Conservation (phyloP, 2,888 invertebrate species). For the Harpalus rufipes region DNA sequence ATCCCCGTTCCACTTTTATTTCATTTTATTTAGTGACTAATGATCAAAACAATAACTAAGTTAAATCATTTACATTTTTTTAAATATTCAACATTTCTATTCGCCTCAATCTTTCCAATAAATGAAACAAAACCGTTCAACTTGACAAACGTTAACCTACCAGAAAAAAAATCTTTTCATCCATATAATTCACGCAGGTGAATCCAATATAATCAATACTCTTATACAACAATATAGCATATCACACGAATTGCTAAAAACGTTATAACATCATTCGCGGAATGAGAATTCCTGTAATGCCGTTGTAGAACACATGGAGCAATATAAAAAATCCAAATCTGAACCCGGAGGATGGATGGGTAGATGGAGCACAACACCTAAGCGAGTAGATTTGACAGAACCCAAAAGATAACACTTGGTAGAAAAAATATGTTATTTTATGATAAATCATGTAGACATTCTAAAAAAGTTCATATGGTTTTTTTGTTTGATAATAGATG, state of each 20-base stretch:
- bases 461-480: neutral
- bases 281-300: slow-evolving; percentile 10
- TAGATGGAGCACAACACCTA: neutral
- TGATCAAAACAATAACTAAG: too few relatives aligned
- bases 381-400: neutral
- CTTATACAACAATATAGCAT: slow-evolving; percentile 12
- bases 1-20: too few relatives aligned
- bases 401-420: neutral
- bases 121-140: neutral
- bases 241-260: neutral
- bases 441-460: neutral
- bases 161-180: slow-evolving; percentile 5
- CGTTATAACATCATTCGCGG: slow-evolving; percentile 10
- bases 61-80: too few relatives aligned
- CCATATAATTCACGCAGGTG: slow-evolving; percentile 23
- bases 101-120: neutral
- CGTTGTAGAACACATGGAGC: neutral
- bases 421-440: neutral
- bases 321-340: slow-evolving; percentile 1
- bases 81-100: slow-evolving; percentile 1
- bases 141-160: neutral
- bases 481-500: neutral
- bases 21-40: too few relatives aligned
- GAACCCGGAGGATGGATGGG: neutral
- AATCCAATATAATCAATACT: slow-evolving; percentile 23